Conservation (phyloP, 2,113 vertebrate species). For the Eclectus roratus region DNA sequence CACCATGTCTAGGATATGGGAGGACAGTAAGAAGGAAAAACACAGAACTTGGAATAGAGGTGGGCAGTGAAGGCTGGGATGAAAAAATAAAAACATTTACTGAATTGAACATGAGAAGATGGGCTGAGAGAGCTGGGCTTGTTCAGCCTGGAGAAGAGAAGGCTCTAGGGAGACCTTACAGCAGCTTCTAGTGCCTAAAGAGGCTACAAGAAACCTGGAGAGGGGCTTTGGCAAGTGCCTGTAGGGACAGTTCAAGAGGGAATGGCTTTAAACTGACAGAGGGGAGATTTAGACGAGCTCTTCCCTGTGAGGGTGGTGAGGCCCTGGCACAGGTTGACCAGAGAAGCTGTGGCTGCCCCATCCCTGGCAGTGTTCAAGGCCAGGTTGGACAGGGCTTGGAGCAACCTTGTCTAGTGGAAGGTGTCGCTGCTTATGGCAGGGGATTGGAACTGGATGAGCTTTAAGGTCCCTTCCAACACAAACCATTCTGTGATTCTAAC, state of each 20-base stretch:
- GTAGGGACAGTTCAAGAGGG: not conserved
- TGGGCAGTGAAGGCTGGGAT: not conserved
- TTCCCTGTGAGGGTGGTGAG: no score
- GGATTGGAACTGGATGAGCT: not conserved
- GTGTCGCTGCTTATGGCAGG: not conserved
- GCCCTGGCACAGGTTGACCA: not conserved
- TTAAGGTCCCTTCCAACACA: not conserved
- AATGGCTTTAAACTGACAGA: not conserved
- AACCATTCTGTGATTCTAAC: not conserved
- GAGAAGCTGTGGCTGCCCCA: not conserved
- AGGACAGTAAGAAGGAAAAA: not conserved
- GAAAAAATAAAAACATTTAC: not conserved
- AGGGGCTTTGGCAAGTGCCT: not conserved
- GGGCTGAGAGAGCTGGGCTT: not conserved
- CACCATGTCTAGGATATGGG: accelerated
- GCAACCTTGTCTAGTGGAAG: not conserved
- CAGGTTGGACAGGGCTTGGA: not conserved
- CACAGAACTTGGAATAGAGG: no score
- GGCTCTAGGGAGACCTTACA: not conserved
- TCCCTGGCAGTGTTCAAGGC: not conserved
- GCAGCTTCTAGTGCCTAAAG: not conserved
- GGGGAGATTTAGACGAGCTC: not conserved
- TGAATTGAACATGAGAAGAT: accelerated
- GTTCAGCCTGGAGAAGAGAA: not conserved
- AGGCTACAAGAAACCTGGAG: not conserved